These are phyloP conservation scores for Accipiter cooperii DNA, from an alignment of 2,113 vertebrate genomes.

Conservation along the genomic window DNA sequence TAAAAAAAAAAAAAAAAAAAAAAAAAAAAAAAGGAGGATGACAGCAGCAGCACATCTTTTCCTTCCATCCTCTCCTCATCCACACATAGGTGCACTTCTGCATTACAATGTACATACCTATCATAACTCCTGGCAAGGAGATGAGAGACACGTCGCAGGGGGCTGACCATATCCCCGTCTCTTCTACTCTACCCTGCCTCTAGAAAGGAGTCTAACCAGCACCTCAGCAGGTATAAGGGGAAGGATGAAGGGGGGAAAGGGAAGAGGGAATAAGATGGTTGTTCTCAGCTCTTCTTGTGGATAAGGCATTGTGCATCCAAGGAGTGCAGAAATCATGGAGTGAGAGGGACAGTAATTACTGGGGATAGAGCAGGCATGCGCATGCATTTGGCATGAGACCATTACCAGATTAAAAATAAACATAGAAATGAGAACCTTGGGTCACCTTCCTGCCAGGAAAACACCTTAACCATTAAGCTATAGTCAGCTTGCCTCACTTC, in stretches of 20 bases:
- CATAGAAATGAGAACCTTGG: not conserved
- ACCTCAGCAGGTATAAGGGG: accelerated
- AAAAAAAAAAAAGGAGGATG: not conserved
- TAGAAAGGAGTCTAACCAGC: not conserved
- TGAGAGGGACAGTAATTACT: not conserved
- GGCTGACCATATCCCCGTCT: not conserved
- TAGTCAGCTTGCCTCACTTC: not conserved
- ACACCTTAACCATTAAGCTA: not conserved
- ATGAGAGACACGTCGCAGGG: not conserved
- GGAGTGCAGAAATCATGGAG: not conserved
- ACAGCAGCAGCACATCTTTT: not conserved
- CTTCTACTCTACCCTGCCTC: not conserved
- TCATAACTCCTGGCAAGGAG: not conserved
- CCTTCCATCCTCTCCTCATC: not conserved
- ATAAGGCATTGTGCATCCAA: not conserved
- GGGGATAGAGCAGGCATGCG: not conserved
- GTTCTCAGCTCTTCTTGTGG: not conserved
- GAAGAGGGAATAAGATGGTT: not conserved
- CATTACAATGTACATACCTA: too few species aligned
- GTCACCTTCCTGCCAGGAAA: not conserved
- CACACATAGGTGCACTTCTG: not conserved
- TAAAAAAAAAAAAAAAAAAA: not conserved
- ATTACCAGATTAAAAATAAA: not conserved
- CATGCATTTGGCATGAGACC: not conserved
- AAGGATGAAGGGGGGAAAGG: not conserved